Base-by-base conservation (phyloP, 2,888 invertebrate genomes). In the Formica aserva region DNA sequence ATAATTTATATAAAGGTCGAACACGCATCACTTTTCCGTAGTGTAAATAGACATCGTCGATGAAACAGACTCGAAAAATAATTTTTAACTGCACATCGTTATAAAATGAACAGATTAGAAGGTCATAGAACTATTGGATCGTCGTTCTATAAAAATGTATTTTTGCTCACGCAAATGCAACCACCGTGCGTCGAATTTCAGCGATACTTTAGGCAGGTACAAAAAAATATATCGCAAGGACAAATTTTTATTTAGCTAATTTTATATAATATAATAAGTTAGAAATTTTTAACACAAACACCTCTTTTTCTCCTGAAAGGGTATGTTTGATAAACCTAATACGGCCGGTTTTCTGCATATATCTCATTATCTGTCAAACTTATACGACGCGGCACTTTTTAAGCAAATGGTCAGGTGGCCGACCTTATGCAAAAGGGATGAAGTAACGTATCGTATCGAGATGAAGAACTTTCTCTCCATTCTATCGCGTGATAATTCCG, bases 321-420 rank as follows among this genome's bases (percentile, higher is more conserved):
- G 91, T 55, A 94, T 94, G 94, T 94, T 94, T 77, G 89, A 93
- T 22, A 94, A 92, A 71, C 92, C 94, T 0, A 94, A 94, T 67
- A 92, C 94, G 3, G 35, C 80, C 1, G 94, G 94, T 45, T 94
- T 94, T 65, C 89, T 94, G 35, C 91, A 94, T 15, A 89, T 92
- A 4, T 92, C 94, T 1, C 91, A 93, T 60, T 94, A 89, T 35
- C 63, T 88, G 1, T 86, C 89, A 22, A 65, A 60, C 1, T 13
- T 89, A 22, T 66, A 84, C 11, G 63, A 88, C 32, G 29, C 57
- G 8, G 75, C 38, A 18, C 76, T 57, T 15, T 87, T 88, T 57
- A n/a, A 86, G n/a, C 71, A 22, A 75, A 67, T 72, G 60, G 74
- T 88, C 15, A n/a, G 1, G 0, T 88, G 87, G 88, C 85, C 89